Evolutionary conservation across 2,113 vertebrate species (phyloP).

Genomic region (Platanista minor): DNA sequence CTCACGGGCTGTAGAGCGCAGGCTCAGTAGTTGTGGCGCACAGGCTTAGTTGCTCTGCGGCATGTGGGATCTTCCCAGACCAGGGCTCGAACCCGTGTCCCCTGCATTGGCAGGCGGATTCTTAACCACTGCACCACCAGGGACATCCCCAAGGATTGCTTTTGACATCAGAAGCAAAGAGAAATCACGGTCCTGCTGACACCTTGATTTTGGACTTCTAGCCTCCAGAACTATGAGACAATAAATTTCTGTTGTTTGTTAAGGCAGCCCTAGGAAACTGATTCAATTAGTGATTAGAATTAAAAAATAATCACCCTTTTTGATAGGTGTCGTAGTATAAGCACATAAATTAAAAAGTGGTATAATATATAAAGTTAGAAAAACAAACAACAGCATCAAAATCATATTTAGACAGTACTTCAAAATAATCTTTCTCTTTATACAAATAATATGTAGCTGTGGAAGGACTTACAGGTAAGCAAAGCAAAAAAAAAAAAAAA

Average conservation of each 20-base stretch:
- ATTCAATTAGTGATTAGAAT: not conserved
- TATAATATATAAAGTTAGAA: not conserved
- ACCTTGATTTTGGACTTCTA: not conserved
- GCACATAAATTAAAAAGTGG: not conserved
- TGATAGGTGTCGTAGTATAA: not conserved
- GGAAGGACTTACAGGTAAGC: not conserved
- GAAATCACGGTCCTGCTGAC: not conserved
- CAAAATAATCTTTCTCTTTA: constrained; percentile 16
- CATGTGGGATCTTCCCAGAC: too few species aligned
- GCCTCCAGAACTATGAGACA: not conserved
- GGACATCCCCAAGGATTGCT: not conserved
- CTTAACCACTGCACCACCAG: too few species aligned
- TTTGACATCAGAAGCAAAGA: not conserved
- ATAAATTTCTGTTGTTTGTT: not conserved
- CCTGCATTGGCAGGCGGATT: too few species aligned
- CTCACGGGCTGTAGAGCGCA: too few species aligned
- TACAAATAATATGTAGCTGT: not conserved
- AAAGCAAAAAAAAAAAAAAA: not conserved
- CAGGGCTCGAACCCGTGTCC: too few species aligned
- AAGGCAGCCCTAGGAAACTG: not conserved
- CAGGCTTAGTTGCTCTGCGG: too few species aligned
- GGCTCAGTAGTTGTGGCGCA: too few species aligned
- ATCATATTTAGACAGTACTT: not conserved
- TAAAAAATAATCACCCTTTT: not conserved
- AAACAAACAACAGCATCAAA: not conserved